A percentile compares a stretch with the other conserved stretches of the same genome.
Conservation (phyloP, 2,113 vertebrate species). For the Lethenteron reissneri region DNA sequence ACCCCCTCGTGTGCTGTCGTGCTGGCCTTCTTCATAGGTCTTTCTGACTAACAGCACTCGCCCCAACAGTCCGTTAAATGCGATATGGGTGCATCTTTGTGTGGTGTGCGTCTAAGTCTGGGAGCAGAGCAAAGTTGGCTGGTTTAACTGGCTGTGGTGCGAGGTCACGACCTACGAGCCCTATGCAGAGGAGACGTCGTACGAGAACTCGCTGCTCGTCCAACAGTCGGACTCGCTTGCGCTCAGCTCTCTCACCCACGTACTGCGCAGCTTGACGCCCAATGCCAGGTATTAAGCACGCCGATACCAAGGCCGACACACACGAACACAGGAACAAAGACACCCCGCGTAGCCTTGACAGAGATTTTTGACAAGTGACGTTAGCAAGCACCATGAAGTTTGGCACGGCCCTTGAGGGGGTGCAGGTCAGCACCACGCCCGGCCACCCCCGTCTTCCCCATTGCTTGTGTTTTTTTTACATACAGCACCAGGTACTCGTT, state of each 20-base stretch:
- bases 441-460: too few species aligned
- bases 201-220: conserved; percentile 78
- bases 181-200: conserved; percentile 77
- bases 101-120: conserved; percentile 34
- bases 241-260: conserved; percentile 65
- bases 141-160: conserved; percentile 96
- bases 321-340: background rate
- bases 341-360: background rate
- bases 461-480: too few species aligned
- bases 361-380: too few species aligned
- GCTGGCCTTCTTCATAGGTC: too few species aligned
- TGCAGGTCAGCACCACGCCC: too few species aligned
- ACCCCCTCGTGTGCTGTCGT: too few species aligned
- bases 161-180: conserved; percentile 72
- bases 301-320: background rate
- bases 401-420: too few species aligned
- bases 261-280: conserved; percentile 59
- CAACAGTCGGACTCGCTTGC: conserved; percentile 66
- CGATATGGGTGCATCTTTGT: too few species aligned
- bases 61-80: too few species aligned
- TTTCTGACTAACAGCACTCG: too few species aligned
- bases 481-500: too few species aligned
- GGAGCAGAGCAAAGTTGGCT: conserved; percentile 79
- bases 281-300: conserved; percentile 46
- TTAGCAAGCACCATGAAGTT: too few species aligned